Percentiles rank a stretch among this genome's conserved stretches.
These are phyloP conservation scores for Wiebesia pumilae DNA, from an alignment of 1,140 invertebrate species.

Conservation along the genomic window DNA sequence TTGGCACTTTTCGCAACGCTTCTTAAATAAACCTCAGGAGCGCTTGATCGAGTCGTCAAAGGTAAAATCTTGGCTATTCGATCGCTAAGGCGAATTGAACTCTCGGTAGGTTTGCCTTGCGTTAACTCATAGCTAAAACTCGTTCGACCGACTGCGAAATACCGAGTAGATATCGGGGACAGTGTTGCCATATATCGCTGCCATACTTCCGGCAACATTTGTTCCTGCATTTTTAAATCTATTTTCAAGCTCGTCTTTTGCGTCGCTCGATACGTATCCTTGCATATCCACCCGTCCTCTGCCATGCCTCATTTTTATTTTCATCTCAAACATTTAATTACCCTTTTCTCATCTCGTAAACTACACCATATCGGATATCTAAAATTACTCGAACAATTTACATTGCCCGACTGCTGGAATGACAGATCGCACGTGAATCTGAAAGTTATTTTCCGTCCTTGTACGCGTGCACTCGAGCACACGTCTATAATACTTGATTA, in stretches of 20 bases:
- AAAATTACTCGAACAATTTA: background rate
- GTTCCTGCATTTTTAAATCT: conserved; percentile 15
- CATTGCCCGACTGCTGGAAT: background rate
- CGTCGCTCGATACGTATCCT: background rate
- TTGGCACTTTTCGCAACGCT: background rate
- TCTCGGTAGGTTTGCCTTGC: conserved; percentile 18
- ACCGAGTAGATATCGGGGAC: conserved; percentile 31
- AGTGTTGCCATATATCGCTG: background rate
- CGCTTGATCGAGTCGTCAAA: conserved; percentile 25
- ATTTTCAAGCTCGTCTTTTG: conserved; percentile 11
- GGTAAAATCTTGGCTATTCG: conserved; percentile 43
- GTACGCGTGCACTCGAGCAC: background rate
- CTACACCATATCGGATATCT: background rate
- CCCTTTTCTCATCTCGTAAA: background rate
- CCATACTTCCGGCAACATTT: conserved; percentile 40
- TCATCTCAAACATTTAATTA: background rate
- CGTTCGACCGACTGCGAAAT: background rate
- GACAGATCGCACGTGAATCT: background rate
- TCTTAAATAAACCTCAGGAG: conserved; percentile 36
- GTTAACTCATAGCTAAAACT: background rate
- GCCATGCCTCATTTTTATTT: background rate
- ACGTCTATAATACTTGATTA: background rate
- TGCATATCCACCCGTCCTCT: no score
- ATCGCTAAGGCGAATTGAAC: background rate
- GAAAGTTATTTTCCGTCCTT: conserved; percentile 2